Conservation (phyloP, 2,113 vertebrate species). For the Microcebus tavaratra region DNA sequence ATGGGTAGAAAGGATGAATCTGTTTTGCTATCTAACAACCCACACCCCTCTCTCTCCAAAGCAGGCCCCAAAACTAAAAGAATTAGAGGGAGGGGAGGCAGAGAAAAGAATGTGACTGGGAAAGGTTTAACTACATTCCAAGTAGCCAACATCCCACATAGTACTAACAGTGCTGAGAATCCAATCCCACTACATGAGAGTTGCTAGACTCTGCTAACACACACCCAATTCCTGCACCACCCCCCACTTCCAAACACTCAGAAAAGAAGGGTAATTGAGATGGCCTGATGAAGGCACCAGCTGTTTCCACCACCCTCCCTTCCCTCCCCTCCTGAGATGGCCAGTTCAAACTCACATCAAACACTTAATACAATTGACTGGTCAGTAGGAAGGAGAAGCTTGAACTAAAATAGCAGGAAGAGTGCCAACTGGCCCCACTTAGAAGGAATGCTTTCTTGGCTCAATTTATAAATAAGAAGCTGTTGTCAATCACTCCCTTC, state of each 20-base stretch:
- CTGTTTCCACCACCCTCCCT: conserved; percentile 59
- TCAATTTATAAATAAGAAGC: conserved; percentile 68
- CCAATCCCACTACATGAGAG: neutral
- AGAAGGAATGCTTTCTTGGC: conserved; percentile 67
- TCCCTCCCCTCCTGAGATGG: neutral
- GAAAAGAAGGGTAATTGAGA: conserved; percentile 32
- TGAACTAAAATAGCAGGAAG: conserved; percentile 74
- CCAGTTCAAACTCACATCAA: conserved; percentile 65
- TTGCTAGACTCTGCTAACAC: conserved; percentile 13
- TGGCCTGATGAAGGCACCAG: conserved; percentile 32
- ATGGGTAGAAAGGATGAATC: neutral
- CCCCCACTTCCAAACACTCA: neutral
- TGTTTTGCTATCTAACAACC: conserved; percentile 30
- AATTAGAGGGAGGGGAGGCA: neutral
- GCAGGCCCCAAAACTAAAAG: neutral
- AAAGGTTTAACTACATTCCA: conserved; percentile 62
- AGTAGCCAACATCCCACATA: conserved; percentile 44
- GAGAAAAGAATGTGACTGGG: conserved; percentile 51
- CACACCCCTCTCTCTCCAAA: neutral
- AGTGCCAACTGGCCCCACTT: conserved; percentile 71
- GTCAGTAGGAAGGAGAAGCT: conserved; percentile 69
- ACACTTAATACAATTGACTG: conserved; percentile 71
- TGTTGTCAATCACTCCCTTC: conserved; percentile 52
- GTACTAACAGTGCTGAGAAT: conserved; percentile 28
- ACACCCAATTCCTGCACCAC: neutral